Conservation (phyloP, 1,140 invertebrate genomes). For the Tetramorium alpestre region DNA sequence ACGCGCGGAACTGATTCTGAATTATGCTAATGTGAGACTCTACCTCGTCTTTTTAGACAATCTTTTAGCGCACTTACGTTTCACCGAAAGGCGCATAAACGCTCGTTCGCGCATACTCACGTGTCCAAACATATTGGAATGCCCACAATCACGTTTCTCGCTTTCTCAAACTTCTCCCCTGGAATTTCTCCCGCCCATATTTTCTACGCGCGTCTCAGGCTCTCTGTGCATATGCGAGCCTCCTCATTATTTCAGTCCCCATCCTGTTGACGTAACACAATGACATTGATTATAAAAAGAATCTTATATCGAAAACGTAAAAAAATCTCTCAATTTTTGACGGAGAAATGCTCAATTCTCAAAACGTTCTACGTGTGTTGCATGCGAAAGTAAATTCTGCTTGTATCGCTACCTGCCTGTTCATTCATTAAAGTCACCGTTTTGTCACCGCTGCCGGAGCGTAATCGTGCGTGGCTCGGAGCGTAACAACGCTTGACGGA, state of each 20-base stretch:
- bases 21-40: not conserved
- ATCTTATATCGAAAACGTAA: not conserved
- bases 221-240: not conserved
- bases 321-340: not conserved
- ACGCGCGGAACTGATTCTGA: not conserved
- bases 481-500: conserved; percentile 16
- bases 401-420: not conserved
- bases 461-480: not conserved
- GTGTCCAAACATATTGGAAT: conserved; percentile 68
- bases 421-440: conserved; percentile 46
- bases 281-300: not conserved
- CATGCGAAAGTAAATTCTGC: not conserved
- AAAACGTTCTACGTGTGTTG: not conserved
- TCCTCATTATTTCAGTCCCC: not conserved
- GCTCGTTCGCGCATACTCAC: not conserved
- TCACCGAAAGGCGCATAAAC: conserved; percentile 20
- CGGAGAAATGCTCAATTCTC: not conserved
- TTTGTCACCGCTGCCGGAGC: not conserved
- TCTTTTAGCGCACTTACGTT: not conserved
- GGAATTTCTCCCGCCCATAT: conserved; percentile 73
- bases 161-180: conserved; percentile 75
- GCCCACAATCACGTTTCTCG: conserved; percentile 65
- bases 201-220: conserved; percentile 52
- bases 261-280: not conserved
- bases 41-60: not conserved